phyloP scores from a whole-genome alignment of 2,113 vertebrate genomes.

The Stigmatopora nigra region DNA sequence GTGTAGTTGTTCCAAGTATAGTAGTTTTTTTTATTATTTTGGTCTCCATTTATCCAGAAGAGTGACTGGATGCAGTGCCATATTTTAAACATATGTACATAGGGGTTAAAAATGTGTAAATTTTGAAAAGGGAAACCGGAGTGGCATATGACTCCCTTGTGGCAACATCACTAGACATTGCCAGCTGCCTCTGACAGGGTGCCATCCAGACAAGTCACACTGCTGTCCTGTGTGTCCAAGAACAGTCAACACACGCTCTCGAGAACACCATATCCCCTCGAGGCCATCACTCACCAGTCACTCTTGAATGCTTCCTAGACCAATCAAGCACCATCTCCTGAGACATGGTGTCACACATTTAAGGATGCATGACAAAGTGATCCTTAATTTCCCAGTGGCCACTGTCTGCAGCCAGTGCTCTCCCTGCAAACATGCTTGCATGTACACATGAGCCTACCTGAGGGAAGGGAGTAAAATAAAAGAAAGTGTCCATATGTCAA shows the following conservation, averaged over 20 bases:
- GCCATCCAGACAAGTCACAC: constrained; percentile 64
- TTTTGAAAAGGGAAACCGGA: constrained; percentile 32
- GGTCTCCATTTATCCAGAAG: not conserved
- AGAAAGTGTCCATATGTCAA: constrained; percentile 45
- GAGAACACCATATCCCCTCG: constrained; percentile 46
- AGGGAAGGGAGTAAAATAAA: constrained; percentile 1
- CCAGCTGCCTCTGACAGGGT: constrained; percentile 66
- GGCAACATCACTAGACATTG: constrained; percentile 52
- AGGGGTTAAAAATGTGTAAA: constrained; percentile 27
- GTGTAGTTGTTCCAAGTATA: too few relatives aligned
- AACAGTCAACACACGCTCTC: constrained; percentile 42
- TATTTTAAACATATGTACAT: constrained; percentile 3
- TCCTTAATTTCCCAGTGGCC: constrained; percentile 78
- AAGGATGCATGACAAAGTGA: constrained; percentile 78
- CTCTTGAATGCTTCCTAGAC: constrained; percentile 67
- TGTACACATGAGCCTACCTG: constrained; percentile 24
- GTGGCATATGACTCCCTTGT: constrained; percentile 51
- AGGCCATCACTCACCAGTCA: constrained; percentile 70
- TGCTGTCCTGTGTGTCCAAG: constrained; percentile 63
- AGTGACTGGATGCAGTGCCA: not conserved
- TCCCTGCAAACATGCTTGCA: constrained; percentile 26
- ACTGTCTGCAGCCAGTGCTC: constrained; percentile 59
- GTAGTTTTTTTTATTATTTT: too few relatives aligned
- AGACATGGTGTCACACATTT: constrained; percentile 74
- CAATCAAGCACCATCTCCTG: constrained; percentile 70